Percentiles rank a stretch among this genome's conserved stretches.
Conservation (phyloP, 2,888 invertebrate genomes). For the Frankliniella fusca region DNA sequence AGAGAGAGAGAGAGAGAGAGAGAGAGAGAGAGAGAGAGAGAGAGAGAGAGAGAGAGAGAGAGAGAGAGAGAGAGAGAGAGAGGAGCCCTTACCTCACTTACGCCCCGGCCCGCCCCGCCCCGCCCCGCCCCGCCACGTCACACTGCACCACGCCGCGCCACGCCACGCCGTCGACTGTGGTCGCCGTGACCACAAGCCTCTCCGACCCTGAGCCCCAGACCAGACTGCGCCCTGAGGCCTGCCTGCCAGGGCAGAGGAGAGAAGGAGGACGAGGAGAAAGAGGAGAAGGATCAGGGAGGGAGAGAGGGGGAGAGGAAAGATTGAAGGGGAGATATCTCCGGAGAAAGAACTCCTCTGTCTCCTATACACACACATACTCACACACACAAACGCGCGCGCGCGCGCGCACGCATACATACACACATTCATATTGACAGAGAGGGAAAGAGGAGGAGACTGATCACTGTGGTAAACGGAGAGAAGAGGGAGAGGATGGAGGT, state of each 20-base stretch:
- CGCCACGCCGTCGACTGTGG: neutral
- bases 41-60: too few relatives aligned
- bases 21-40: too few relatives aligned
- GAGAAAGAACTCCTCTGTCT: constrained; percentile 8
- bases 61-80: too few relatives aligned
- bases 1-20: too few relatives aligned
- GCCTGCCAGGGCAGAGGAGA: neutral
- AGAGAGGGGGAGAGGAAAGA: neutral
- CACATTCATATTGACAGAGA: constrained; percentile 29
- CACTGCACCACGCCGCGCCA: neutral
- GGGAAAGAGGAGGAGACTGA: neutral
- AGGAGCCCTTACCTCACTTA: too few relatives aligned
- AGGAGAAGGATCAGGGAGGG: neutral
- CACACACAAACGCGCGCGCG: constrained; percentile 25
- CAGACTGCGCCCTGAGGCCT: neutral
- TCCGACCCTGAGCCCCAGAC: neutral
- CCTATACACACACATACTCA: constrained; percentile 27
- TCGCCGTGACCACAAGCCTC: neutral
- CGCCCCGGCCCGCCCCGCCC: too few relatives aligned
- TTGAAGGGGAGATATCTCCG: neutral
- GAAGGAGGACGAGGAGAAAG: too few relatives aligned
- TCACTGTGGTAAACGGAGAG: neutral
- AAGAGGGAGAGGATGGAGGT: constrained; percentile 27
- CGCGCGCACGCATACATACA: constrained; percentile 27
- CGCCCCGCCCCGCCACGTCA: too few relatives aligned